Evolutionary conservation across 2,888 invertebrate species (phyloP).

Genomic region (Fabriciana adippe): DNA sequence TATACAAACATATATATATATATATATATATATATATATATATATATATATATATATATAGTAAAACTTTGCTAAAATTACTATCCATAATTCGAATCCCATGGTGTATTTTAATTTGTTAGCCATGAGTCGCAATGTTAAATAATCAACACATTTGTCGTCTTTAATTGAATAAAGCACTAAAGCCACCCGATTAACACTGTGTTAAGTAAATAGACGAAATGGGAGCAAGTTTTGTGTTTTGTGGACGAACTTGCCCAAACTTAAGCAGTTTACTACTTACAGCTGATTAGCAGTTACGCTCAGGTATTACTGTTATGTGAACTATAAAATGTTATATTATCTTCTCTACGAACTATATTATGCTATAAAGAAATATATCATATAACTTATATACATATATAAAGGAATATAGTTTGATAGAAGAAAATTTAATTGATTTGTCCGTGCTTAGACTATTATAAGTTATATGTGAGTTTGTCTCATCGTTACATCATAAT

Average conservation of each 20-base stretch:
- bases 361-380: background rate
- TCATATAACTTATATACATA: background rate
- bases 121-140: background rate
- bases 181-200: conserved; percentile 12
- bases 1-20: too few species aligned
- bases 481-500: too few species aligned
- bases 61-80: too few species aligned
- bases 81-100: too few species aligned
- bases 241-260: conserved; percentile 13
- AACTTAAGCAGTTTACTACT: conserved; percentile 10
- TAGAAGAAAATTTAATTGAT: too few species aligned
- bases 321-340: conserved; percentile 2
- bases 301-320: background rate
- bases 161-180: conserved; percentile 1
- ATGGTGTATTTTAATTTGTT: background rate
- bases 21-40: too few species aligned
- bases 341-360: background rate
- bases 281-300: conserved; percentile 14
- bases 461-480: too few species aligned
- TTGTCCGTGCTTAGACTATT: too few species aligned
- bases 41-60: too few species aligned
- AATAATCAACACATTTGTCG: background rate
- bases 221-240: conserved; percentile 1
- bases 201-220: conserved; percentile 8
- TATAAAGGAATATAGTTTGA: background rate